A percentile compares a stretch with the other conserved stretches of the same genome.
phyloP scores from a whole-genome alignment of 2,113 vertebrate species.

The Crotalus helleri region DNA sequence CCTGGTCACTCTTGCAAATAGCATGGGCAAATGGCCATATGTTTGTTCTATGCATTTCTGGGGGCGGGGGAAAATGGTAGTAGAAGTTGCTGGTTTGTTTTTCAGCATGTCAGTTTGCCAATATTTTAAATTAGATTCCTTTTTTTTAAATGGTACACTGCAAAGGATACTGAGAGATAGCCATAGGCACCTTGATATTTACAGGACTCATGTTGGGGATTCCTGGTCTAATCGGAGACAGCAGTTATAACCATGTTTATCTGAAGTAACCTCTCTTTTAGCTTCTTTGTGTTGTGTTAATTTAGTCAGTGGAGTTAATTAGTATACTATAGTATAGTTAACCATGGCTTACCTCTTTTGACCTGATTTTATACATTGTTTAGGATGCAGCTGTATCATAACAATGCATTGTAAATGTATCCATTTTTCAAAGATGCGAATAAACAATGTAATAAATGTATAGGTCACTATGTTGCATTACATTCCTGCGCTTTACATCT shows the following conservation, averaged over 20 bases:
- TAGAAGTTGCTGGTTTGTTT: not conserved
- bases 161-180: not conserved
- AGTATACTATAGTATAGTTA: not conserved
- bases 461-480: not conserved
- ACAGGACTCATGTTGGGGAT: not conserved
- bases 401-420: not conserved
- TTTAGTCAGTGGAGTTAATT: not conserved
- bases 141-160: not conserved
- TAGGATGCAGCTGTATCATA: not conserved
- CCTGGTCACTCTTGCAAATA: not conserved
- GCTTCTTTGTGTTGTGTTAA: not conserved
- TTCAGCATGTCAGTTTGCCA: not conserved
- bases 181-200: not conserved
- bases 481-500: not conserved
- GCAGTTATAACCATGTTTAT: not conserved
- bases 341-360: not conserved
- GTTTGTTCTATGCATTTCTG: not conserved
- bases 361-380: not conserved
- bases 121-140: not conserved
- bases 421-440: not conserved
- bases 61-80: fast-evolving
- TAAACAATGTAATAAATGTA: not conserved
- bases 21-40: not conserved
- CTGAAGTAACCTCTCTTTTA: not conserved
- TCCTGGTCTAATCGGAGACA: not conserved